phyloP scores from a whole-genome alignment of 2,888 invertebrate species.

The Lepidocyrtoides sp. region DNA sequence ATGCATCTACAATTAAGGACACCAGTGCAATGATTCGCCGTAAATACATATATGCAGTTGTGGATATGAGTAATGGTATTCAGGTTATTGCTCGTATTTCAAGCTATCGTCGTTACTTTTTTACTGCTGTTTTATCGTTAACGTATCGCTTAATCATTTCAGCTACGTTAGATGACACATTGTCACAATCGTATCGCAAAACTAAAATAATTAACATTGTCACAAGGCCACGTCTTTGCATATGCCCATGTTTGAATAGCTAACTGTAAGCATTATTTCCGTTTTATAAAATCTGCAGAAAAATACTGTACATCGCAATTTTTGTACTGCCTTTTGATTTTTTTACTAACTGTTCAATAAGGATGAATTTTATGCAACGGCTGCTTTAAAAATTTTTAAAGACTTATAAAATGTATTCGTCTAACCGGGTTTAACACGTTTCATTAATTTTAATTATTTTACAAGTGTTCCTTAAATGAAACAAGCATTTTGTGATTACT shows the following conservation, averaged over 20 bases:
- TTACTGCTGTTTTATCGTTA: constrained; percentile 23
- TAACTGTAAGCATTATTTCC: constrained; percentile 4
- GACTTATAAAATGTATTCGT: not conserved
- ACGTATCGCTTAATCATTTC: constrained; percentile 2
- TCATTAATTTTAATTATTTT: constrained; percentile 24
- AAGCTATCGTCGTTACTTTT: constrained; percentile 34
- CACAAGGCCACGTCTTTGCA: too few relatives aligned
- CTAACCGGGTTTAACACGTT: not conserved
- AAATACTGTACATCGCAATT: not conserved
- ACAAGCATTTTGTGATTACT: constrained; percentile 36
- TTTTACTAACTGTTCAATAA: not conserved
- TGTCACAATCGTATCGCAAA: not conserved
- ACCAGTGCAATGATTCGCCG: not conserved
- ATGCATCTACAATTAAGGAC: not conserved
- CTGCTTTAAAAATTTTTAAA: not conserved
- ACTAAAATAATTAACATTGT: not conserved
- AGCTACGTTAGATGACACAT: not conserved
- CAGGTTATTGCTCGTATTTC: not conserved
- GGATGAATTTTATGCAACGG: not conserved
- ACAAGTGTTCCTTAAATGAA: constrained; percentile 16
- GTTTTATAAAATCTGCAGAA: not conserved
- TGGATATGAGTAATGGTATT: not conserved
- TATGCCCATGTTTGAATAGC: too few relatives aligned
- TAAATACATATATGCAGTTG: not conserved
- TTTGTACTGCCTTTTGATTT: constrained; percentile 17